Percentiles rank a stretch among this genome's conserved stretches.
These are phyloP conservation scores for Rhodinocichla rosea DNA, from an alignment of 2,113 vertebrate genomes.

Conservation along the genomic window DNA sequence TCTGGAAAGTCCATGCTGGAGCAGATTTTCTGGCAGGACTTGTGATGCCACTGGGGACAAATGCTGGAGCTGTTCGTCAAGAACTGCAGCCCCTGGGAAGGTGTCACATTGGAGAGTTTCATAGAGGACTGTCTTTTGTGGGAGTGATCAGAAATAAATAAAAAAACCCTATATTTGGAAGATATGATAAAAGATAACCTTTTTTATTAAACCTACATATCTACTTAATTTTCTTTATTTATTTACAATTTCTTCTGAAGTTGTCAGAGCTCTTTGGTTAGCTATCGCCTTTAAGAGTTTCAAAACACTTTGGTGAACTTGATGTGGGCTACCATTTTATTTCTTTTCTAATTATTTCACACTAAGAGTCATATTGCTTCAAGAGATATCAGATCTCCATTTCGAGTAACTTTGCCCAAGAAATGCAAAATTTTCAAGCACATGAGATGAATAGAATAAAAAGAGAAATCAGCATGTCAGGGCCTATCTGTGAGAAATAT, in stretches of 20 bases:
- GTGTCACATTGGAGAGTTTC: neutral
- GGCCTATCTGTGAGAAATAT: neutral
- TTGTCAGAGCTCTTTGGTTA: neutral
- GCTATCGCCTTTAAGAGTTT: neutral
- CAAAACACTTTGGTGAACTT: neutral
- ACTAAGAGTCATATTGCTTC: neutral
- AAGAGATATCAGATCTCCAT: neutral
- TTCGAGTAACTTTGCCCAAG: neutral
- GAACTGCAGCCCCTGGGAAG: neutral
- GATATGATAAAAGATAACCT: neutral
- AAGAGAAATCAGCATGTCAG: neutral
- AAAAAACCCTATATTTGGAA: neutral
- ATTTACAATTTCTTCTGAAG: neutral
- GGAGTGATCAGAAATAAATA: neutral
- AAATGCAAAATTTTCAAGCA: neutral
- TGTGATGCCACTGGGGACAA: neutral
- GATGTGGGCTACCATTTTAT: neutral
- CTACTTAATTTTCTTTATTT: neutral
- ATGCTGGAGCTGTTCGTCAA: neutral
- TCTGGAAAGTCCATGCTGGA: fast-evolving
- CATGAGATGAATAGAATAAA: neutral
- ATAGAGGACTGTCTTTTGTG: neutral
- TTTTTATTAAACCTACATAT: neutral
- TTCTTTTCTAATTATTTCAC: neutral
- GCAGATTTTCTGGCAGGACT: neutral